Evolutionary conservation across 2,797 vertebrate species (phyloP), one percentile per base, ranked within the genome.

Genomic region (Coracias cyanogaster): DNA sequence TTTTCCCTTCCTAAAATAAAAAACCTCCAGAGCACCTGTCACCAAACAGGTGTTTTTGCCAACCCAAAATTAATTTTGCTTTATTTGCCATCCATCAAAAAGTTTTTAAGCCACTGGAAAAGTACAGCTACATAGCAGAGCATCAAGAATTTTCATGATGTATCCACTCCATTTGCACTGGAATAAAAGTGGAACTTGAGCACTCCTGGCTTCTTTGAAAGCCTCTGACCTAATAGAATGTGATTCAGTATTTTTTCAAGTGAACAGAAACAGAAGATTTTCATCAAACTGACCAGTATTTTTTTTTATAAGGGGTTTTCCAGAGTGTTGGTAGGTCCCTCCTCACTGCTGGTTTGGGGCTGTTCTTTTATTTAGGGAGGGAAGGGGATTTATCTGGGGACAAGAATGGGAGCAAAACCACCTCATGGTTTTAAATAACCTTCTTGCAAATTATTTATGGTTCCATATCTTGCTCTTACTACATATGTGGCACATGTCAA

Each of bases 401-500:
- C 31, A 72, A 33, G 33, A 43, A 66, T 19, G 13, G 48, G 48
- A 88, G 8, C 15, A 88, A 77, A 90, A 67, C 10, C 35, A 55
- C 29, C 20, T 6, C 52, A 16, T 41, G 57, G 33, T 86, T 88
- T 86, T 61, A 64, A 82, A 55, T 20, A 82, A 62, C n/a, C 43
- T 73, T 19, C 43, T 72, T 52, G 15, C 33, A 12, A 46, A 35
- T 62, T 21, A 33, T 13, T 80, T 28, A 24, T 1, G 4, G 26
- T 43, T 41, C 49, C 29, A 26, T n/a, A 51, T 33, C 24, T 57
- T 12, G 45, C 11, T 39, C 48, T 87, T 18, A 15, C 25, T 2
- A 20, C n/a, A 22, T 16, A n/a, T 4, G 33, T 2, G 18, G 58
- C 18, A 13, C 15, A 33, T 0, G 11, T 1, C 8, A 76, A 60